These are phyloP conservation scores for Argyresthia albistria DNA, from an alignment of 2,888 invertebrate species.

Conservation along the genomic window DNA sequence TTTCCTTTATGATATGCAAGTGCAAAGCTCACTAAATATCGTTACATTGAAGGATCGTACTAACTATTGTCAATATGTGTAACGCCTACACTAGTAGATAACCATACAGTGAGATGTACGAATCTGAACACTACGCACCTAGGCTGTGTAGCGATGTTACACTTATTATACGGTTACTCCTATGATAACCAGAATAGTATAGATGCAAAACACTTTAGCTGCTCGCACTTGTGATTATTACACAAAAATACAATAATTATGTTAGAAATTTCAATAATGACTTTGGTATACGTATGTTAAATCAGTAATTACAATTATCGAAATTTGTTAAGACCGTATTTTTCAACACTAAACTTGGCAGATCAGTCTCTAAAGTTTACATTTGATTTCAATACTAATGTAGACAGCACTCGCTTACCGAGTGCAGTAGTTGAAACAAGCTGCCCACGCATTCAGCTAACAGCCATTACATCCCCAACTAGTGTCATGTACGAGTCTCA, in stretches of 20 bases:
- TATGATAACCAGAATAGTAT: constrained; percentile 43
- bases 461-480: neutral
- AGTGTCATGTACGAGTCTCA: neutral
- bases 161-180: neutral
- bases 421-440: neutral
- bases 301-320: constrained; percentile 1
- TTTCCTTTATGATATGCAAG: constrained; percentile 65
- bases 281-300: constrained; percentile 61
- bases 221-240: constrained; percentile 67
- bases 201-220: constrained; percentile 49
- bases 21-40: constrained; percentile 71
- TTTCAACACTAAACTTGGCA: constrained; percentile 7
- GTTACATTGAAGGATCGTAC: constrained; percentile 31
- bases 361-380: constrained; percentile 8
- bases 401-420: neutral
- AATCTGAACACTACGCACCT: neutral
- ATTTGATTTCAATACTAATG: constrained; percentile 7
- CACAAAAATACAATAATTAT: constrained; percentile 57
- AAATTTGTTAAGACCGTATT: neutral
- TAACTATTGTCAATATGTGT: constrained; percentile 39
- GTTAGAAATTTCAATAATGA: constrained; percentile 60
- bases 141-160: neutral
- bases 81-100: constrained; percentile 37
- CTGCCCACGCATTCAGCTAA: too few relatives aligned
- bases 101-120: constrained; percentile 23